Evolutionary conservation across 2,888 invertebrate genomes (phyloP), one percentile per base, ranked within the genome.

Genomic region (Hypomecis atomaria): DNA sequence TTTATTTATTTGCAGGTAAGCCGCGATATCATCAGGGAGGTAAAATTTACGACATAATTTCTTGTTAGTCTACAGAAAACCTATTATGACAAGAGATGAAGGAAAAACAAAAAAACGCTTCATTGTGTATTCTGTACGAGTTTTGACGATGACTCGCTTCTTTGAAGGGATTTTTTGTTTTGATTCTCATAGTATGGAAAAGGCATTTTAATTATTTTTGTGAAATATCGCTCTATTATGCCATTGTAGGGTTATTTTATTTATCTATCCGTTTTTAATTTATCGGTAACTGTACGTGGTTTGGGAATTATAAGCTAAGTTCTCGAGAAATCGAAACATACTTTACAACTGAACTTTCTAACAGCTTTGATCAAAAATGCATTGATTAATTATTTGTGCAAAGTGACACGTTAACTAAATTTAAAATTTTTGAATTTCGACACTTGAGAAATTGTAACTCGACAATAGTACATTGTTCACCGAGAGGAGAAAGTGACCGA

Each of bases 1-100:
- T 66, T 74, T 78, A 71, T 73, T n/a, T 76, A 71, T 77, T 80
- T 78, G 56, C 82, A 83, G 82, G 82, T 83, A 82, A 70, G 77
- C 64, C 63, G 63, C 57, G 75, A 77, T 75, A 74, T 65, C 72
- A 79, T 79, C 77, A 62, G 42, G 37, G 54, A 75, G 71, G 72
- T 74, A 74, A 67, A 70, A 74, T 75, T 76, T 75, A 78, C 64
- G 73, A 69, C 66, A 71, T 63, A 67, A 66, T 43, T 73, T 78
- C 72, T 73, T 63, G 71, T 66, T 66, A 65, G 50, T 59, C 44
- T 48, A 60, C 62, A 65, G 52, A 62, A 65, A 64, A 49, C 55
- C 59, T 49, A 64, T 65, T 48, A 56, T 60, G 50, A 61, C 61
- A 40, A 48, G 49, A 63, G 40, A 40, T 48, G 57, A 40, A 52